Conservation (phyloP, 2,888 invertebrate genomes). For the Adelphocoris suturalis region DNA sequence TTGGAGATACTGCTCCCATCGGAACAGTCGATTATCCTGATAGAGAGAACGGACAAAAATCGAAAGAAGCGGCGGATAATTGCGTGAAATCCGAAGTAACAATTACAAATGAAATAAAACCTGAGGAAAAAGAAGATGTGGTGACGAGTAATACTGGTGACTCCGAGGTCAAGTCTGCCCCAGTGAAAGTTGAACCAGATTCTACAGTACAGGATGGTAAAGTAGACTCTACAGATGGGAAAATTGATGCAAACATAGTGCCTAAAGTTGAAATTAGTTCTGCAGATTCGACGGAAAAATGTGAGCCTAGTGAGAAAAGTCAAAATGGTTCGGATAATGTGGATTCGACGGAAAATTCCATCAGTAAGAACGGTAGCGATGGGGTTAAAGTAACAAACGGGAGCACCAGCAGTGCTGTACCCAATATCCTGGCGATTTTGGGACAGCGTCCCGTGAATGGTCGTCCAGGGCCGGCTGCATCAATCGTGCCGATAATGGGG, state of each 20-base stretch:
- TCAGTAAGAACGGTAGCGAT: background rate
- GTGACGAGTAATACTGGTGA: constrained; percentile 32
- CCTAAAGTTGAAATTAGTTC: background rate
- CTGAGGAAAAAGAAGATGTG: background rate
- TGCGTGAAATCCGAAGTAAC: constrained; percentile 7
- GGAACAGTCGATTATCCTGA: background rate
- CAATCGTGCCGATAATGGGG: constrained; percentile 26
- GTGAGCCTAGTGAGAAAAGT: background rate
- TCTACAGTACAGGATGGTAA: constrained; percentile 2
- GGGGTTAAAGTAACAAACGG: constrained; percentile 36
- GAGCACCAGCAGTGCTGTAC: background rate
- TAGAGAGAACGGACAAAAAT: background rate
- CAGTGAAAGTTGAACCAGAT: background rate
- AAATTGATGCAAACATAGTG: background rate
- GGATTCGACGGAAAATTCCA: constrained; percentile 2
- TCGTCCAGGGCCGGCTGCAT: background rate
- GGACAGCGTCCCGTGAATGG: constrained; percentile 40
- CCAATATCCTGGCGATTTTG: constrained; percentile 51
- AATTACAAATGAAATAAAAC: background rate
- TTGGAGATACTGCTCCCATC: background rate
- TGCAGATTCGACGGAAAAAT: background rate
- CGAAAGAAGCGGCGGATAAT: background rate
- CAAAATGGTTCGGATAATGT: constrained; percentile 9
- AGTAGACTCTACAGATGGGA: background rate
- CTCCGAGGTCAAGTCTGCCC: background rate